Percentiles rank a stretch among this genome's conserved stretches.
phyloP scores from a whole-genome alignment of 2,113 vertebrate genomes.

The Hirundichthys speculiger region DNA sequence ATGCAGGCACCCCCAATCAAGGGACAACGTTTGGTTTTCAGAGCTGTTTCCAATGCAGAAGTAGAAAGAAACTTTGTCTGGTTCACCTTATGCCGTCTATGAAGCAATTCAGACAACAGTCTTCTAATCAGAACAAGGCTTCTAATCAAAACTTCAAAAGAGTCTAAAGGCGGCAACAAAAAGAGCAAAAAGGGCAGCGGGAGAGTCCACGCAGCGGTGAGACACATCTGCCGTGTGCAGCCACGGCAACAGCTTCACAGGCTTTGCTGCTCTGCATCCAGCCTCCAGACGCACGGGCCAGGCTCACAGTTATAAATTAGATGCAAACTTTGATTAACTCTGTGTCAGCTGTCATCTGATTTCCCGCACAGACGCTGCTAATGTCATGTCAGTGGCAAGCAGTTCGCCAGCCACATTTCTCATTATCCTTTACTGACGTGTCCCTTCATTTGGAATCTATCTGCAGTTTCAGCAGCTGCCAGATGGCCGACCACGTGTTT shows the following conservation, averaged over 20 bases:
- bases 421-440: conserved; percentile 40
- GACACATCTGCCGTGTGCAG: conserved; percentile 1
- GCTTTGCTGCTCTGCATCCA: background rate
- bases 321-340: conserved; percentile 33
- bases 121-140: no score
- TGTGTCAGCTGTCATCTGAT: conserved; percentile 35
- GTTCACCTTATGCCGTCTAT: no score
- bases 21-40: no score
- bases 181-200: no score
- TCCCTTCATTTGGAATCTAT: conserved; percentile 28
- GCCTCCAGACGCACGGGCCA: conserved; percentile 5
- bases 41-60: no score
- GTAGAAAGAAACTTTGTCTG: no score
- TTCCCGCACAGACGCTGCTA: conserved; percentile 29
- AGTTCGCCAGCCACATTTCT: conserved; percentile 32
- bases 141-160: no score
- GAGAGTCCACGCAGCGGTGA: background rate
- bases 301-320: conserved; percentile 21
- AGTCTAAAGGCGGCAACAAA: no score
- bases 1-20: no score
- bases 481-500: background rate
- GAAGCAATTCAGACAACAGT: no score
- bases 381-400: conserved; percentile 25
- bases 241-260: background rate
- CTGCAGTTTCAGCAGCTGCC: conserved; percentile 9